Evolutionary conservation across 2,797 vertebrate genomes (phyloP).

Genomic region (Paratrypauchen microcephalus): DNA sequence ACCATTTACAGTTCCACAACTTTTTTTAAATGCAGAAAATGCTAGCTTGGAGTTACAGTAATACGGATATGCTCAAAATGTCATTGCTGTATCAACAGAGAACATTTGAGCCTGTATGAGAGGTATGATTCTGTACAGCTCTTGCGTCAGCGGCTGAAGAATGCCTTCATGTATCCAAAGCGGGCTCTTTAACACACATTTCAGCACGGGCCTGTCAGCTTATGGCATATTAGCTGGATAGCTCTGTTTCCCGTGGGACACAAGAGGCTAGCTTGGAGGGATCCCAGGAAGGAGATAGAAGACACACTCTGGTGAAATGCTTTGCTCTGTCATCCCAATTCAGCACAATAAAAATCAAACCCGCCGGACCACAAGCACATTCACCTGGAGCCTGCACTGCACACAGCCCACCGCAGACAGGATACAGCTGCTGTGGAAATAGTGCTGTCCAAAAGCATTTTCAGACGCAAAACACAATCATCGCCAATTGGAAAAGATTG

Average conservation of each 20-base stretch:
- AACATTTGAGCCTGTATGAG: conserved; percentile 28
- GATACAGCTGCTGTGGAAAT: conserved; percentile 40
- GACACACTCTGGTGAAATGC: conserved; percentile 69
- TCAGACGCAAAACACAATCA: conserved; percentile 32
- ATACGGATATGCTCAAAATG: conserved; percentile 28
- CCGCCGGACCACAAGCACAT: conserved; percentile 50
- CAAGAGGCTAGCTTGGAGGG: conserved; percentile 69
- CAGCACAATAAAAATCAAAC: conserved; percentile 70
- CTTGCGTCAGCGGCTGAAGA: conserved; percentile 67
- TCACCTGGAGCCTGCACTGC: conserved; percentile 53
- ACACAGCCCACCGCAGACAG: conserved; percentile 41
- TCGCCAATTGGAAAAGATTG: conserved; percentile 41
- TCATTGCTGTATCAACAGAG: conserved; percentile 31
- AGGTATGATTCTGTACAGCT: conserved; percentile 58
- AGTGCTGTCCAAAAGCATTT: conserved; percentile 41
- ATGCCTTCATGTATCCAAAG: conserved; percentile 74
- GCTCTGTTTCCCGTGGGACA: conserved; percentile 70
- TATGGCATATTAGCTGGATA: conserved; percentile 76
- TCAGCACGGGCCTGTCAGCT: conserved; percentile 71
- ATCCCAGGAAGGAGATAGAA: conserved; percentile 72
- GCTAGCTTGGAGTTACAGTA: conserved; percentile 3
- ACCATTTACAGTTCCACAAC: not conserved
- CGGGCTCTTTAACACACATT: conserved; percentile 73
- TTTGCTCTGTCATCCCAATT: conserved; percentile 77
- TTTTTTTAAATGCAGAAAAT: not conserved